Evolutionary conservation across 2,113 vertebrate species (phyloP).

Genomic region (Bagarius yarrelli): DNA sequence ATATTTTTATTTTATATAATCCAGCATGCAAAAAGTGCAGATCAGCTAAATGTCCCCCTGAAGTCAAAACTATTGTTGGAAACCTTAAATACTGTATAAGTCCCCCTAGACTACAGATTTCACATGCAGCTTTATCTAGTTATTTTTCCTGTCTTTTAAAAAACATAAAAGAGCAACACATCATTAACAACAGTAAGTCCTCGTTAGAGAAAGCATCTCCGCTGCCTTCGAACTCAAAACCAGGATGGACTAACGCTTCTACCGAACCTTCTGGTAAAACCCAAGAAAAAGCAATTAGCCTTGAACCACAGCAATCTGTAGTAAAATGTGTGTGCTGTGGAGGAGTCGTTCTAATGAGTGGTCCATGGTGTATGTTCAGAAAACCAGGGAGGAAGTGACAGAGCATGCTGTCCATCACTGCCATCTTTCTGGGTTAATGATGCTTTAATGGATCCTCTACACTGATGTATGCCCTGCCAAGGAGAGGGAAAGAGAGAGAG

Average conservation of each 20-base stretch:
- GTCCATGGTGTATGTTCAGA: slow-evolving; percentile 27
- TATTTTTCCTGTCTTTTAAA: not conserved
- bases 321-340: not conserved
- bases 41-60: too few relatives aligned
- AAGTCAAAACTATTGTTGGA: not conserved
- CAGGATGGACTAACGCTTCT: not conserved
- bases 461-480: slow-evolving; percentile 35
- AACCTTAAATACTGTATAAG: too few relatives aligned
- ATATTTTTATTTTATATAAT: too few relatives aligned
- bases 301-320: slow-evolving; percentile 35
- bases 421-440: slow-evolving; percentile 56
- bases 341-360: slow-evolving; percentile 32
- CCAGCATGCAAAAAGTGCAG: too few relatives aligned
- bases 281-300: slow-evolving; percentile 41
- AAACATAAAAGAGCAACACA: slow-evolving; percentile 22
- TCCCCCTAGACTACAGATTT: slow-evolving; percentile 5
- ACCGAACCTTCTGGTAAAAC: not conserved
- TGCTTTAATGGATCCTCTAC: slow-evolving; percentile 48
- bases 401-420: slow-evolving; percentile 51
- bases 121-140: not conserved
- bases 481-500: slow-evolving; percentile 37
- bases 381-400: slow-evolving; percentile 38
- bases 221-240: slow-evolving; percentile 2
- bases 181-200: slow-evolving; percentile 15
- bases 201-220: not conserved